Evolutionary conservation across 2,797 vertebrate genomes (phyloP), one percentile per base, ranked within the genome.

Genomic region (Pseudopleuronectes americanus): DNA sequence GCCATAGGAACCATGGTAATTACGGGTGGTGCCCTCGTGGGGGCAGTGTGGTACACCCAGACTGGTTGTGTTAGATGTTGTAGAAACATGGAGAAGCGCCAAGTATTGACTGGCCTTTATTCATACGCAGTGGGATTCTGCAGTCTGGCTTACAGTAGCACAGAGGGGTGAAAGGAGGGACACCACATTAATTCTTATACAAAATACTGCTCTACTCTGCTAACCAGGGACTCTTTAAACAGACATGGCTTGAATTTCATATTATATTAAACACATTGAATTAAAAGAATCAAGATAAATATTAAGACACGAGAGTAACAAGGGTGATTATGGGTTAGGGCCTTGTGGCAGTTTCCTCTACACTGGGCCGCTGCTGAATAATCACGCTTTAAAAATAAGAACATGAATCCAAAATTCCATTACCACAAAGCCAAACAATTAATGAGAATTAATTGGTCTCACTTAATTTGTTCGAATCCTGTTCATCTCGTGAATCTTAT

Each of bases 11-110:
- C 13, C 0, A 0, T 36, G 41, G 47, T 47, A 47, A 22, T 59
- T 62, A 23, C 22, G 0, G n/a, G 14, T 45, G 31, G 12, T 60
- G 52, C 8, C 77, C 89, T 83, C 75, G 71, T 17, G 79, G 77
- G 74, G 84, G 85, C 80, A 84, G 77, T 84, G 80, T 77, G 58
- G 74, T 74, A 79, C 79, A 57, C 49, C 17, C 36, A 71, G 77
- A 71, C 53, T 49, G 24, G 0, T 54, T 13, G n/a, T 23, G 55
- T 61, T 38, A 59, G 57, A 55, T 28, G 54, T 17, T 74, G 57
- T 5, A 19, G 61, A 48, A 21, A 31, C n/a, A 79, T 68, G 68
- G 68, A 73, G 47, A 13, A 13, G 59, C 79, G 76, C 48, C 54
- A 71, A 69, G 43, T 74, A 80, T 58, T 17, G 56, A 74, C 48